Percentiles rank a stretch among this genome's conserved stretches.
Conservation (phyloP, 2,113 vertebrate species). For the Carassius carassius region DNA sequence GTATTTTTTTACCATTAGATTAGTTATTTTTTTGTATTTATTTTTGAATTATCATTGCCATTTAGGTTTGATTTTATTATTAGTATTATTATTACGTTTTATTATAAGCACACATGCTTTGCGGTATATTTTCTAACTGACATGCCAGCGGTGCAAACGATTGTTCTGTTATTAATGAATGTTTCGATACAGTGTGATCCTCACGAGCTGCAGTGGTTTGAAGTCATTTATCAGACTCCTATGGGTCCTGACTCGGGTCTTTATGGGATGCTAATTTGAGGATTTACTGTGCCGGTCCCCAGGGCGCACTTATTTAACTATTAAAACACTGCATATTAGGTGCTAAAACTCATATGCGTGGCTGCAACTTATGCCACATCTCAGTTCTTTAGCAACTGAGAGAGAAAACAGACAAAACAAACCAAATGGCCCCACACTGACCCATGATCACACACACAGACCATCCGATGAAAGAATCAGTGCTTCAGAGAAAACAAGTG, state of each 20-base stretch:
- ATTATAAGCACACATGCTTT: background rate
- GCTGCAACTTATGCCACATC: constrained; percentile 16
- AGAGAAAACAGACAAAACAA: constrained; percentile 3
- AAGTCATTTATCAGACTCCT: constrained; percentile 14
- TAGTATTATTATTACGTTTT: background rate
- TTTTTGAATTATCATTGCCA: background rate
- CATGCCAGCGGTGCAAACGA: background rate
- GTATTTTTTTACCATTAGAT: too few relatives aligned
- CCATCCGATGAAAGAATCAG: background rate
- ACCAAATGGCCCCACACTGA: background rate
- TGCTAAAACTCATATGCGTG: constrained; percentile 2
- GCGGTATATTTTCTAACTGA: background rate
- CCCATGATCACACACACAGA: background rate
- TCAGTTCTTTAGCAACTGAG: constrained; percentile 51
- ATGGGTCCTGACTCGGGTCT: background rate
- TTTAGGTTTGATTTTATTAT: background rate
- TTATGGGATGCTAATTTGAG: constrained; percentile 24
- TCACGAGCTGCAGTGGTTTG: background rate
- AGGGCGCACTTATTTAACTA: constrained; percentile 1
- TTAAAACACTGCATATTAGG: background rate
- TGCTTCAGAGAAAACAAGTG: constrained; percentile 7
- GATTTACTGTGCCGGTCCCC: background rate
- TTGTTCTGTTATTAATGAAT: constrained; percentile 11
- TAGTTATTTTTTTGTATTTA: too few relatives aligned
- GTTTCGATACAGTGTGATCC: constrained; percentile 2